phyloP scores from a whole-genome alignment of 2,888 invertebrate genomes.

The Machimus rusticus region DNA sequence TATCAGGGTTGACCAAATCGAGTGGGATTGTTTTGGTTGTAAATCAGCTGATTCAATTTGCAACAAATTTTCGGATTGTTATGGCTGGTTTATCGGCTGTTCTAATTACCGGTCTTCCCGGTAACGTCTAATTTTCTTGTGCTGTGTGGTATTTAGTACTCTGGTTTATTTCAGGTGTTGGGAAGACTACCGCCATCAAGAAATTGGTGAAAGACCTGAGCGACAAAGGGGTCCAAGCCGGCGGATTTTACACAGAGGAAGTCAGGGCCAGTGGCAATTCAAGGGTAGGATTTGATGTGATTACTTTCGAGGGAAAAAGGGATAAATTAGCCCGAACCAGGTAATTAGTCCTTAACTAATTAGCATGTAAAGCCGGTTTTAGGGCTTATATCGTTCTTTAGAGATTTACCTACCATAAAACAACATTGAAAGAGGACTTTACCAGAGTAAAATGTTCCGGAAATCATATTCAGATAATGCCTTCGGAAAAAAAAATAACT shows the following conservation, averaged over 20 bases:
- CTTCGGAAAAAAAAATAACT: too few species aligned
- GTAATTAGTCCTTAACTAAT: not conserved
- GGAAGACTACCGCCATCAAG: slow-evolving; percentile 72
- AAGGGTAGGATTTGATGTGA: slow-evolving; percentile 72
- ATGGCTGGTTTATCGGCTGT: slow-evolving; percentile 9
- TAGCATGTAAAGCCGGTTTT: too few species aligned
- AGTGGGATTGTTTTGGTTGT: not conserved
- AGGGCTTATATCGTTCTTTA: too few species aligned
- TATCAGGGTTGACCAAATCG: not conserved
- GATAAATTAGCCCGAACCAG: slow-evolving; percentile 66
- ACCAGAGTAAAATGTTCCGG: too few species aligned
- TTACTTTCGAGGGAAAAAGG: slow-evolving; percentile 64
- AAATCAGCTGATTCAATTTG: not conserved
- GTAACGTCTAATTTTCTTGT: not conserved
- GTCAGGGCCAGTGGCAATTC: slow-evolving; percentile 60
- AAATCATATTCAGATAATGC: too few species aligned
- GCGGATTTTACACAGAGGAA: slow-evolving; percentile 75
- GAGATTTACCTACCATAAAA: too few species aligned
- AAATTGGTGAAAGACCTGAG: slow-evolving; percentile 62
- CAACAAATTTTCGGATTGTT: not conserved
- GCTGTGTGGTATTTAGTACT: slow-evolving; percentile 54
- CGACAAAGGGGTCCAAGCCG: slow-evolving; percentile 54
- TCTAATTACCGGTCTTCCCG: slow-evolving; percentile 17
- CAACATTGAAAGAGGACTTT: too few species aligned
- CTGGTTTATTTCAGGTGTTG: slow-evolving; percentile 61